These are phyloP conservation scores for Littorina saxatilis DNA, from an alignment of 1,140 invertebrate genomes.

Conservation along the genomic window DNA sequence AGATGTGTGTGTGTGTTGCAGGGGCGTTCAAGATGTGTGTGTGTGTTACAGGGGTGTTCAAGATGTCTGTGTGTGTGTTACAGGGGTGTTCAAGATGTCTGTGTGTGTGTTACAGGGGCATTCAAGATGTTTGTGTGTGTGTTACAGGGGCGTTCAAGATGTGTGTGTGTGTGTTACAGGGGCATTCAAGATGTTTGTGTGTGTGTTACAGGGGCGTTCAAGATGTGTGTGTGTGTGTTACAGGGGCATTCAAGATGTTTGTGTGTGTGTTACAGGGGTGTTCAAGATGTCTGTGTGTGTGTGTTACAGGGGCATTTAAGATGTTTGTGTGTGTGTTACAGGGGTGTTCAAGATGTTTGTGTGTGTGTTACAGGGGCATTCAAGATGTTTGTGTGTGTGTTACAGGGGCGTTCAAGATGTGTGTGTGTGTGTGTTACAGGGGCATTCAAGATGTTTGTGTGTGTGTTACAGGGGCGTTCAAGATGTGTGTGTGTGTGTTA, in stretches of 20 bases:
- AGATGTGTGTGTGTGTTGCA: too few relatives aligned
- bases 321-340: background rate
- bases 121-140: background rate
- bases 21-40: too few relatives aligned
- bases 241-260: constrained; percentile 33
- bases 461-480: too few relatives aligned
- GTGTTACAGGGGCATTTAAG: background rate
- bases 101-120: background rate
- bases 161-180: constrained; percentile 51
- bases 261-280: too few relatives aligned
- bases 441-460: too few relatives aligned
- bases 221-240: constrained; percentile 18
- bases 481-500: background rate
- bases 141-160: background rate
- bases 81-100: background rate
- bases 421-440: constrained; percentile 39
- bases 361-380: background rate
- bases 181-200: constrained; percentile 97
- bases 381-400: constrained; percentile 21
- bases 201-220: too few relatives aligned
- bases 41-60: too few relatives aligned
- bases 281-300: too few relatives aligned
- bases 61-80: background rate
- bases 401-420: constrained; percentile 87
- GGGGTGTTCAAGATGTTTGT: background rate